Conservation (phyloP, 1,140 invertebrate species). For the Tetranychus cinnabarinus region DNA sequence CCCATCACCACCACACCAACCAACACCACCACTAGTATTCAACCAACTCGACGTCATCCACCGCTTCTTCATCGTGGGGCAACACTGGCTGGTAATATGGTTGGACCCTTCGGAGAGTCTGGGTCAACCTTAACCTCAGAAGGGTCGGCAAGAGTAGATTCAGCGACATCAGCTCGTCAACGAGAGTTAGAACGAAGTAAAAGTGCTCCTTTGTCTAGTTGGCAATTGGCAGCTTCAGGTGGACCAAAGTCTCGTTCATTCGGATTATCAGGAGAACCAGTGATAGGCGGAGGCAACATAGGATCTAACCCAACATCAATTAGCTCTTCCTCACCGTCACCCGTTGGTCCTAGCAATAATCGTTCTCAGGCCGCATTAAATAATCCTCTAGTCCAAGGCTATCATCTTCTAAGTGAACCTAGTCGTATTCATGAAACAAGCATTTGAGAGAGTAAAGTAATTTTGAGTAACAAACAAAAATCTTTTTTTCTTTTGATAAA, state of each 20-base stretch:
- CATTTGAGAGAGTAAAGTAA: slow-evolving; percentile 10
- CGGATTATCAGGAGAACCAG: neutral
- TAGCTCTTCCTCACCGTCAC: neutral
- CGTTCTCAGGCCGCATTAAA: no score
- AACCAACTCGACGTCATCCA: neutral
- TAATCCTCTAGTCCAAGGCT: slow-evolving; percentile 14
- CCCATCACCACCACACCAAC: neutral
- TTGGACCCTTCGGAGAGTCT: neutral
- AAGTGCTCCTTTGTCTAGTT: slow-evolving; percentile 1
- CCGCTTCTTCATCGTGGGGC: neutral
- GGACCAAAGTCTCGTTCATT: neutral
- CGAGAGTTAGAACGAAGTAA: neutral
- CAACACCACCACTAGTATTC: neutral
- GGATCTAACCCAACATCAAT: neutral
- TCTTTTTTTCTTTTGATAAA: no score
- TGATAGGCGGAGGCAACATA: neutral
- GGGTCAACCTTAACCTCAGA: neutral
- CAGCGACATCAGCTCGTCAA: no score
- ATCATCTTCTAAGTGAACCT: slow-evolving; percentile 13
- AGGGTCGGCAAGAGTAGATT: no score
- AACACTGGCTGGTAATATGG: neutral
- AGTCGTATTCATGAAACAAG: slow-evolving; percentile 16
- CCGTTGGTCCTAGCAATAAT: neutral
- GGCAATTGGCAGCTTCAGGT: neutral
- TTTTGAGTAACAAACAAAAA: no score